phyloP scores from a whole-genome alignment of 2,113 vertebrate species.

The Taxidea taxus region DNA sequence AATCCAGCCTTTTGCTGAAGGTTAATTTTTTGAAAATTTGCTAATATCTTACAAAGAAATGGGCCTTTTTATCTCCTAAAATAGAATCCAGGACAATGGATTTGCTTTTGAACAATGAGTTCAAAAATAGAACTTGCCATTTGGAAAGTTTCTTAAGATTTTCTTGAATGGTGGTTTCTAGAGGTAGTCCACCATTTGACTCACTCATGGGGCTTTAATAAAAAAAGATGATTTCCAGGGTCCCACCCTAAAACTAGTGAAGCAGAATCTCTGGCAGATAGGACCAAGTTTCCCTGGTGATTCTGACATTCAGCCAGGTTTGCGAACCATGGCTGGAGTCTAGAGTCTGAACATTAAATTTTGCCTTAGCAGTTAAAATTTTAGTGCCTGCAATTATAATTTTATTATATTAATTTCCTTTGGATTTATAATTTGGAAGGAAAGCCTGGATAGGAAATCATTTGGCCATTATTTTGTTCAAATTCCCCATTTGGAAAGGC shows the following conservation, averaged over 20 bases:
- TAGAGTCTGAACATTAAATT: neutral
- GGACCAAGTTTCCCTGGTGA: neutral
- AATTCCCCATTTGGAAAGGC: neutral
- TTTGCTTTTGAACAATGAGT: slow-evolving; percentile 21
- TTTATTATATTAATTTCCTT: slow-evolving; percentile 50
- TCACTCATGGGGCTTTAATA: neutral
- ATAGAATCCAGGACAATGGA: neutral
- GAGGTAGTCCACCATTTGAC: neutral
- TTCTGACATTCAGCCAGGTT: slow-evolving; percentile 18
- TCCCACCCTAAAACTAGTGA: neutral
- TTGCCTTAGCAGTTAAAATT: slow-evolving; percentile 24
- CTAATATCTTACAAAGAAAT: neutral
- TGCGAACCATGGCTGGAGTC: neutral
- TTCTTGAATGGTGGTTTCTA: slow-evolving; percentile 25
- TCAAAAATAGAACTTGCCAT: slow-evolving; percentile 17
- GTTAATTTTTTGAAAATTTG: slow-evolving; percentile 10
- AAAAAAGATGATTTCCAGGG: neutral
- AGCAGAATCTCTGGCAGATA: neutral
- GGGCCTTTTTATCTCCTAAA: neutral
- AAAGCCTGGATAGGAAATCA: neutral
- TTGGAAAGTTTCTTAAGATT: neutral
- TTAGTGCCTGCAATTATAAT: neutral
- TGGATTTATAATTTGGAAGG: slow-evolving; percentile 37
- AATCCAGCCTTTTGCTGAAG: neutral
- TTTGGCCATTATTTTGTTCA: neutral